A percentile compares a stretch with the other conserved stretches of the same genome.
Evolutionary conservation across 2,888 invertebrate species (phyloP).

Genomic region (Epistrophella euchroma): DNA sequence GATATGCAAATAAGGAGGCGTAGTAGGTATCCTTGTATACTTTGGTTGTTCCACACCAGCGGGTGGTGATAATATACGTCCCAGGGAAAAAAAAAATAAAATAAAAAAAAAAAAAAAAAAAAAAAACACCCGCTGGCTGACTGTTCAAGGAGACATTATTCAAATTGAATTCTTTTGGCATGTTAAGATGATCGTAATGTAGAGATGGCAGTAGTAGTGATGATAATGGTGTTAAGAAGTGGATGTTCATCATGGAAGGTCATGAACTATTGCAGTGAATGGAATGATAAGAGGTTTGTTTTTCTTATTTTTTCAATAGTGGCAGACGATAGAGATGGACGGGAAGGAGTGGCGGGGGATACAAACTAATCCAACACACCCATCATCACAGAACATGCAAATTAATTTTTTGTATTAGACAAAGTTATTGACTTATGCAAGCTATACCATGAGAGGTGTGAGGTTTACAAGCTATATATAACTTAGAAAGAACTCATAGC

Average conservation of each 20-base stretch:
- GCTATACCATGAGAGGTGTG: background rate
- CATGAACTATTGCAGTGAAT: conserved; percentile 48
- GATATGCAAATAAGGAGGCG: conserved; percentile 63
- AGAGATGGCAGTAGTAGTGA: conserved; percentile 40
- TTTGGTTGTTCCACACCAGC: conserved; percentile 5
- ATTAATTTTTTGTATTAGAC: background rate
- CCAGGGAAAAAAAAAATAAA: background rate
- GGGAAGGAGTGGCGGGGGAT: background rate
- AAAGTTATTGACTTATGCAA: conserved; percentile 12
- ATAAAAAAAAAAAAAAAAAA: background rate
- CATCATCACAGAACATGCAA: conserved; percentile 12
- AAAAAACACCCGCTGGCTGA: conserved; percentile 49
- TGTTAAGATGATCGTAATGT: conserved; percentile 66
- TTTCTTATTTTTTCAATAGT: background rate
- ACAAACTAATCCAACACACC: conserved; percentile 9
- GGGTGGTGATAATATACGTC: conserved; percentile 42
- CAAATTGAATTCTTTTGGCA: conserved; percentile 73
- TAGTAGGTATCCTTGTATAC: conserved; percentile 32
- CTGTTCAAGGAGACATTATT: conserved; percentile 61
- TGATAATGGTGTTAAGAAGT: conserved; percentile 36
- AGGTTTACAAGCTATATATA: background rate
- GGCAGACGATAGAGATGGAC: background rate
- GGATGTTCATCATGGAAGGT: conserved; percentile 48
- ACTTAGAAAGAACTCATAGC: background rate
- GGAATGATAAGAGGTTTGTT: conserved; percentile 22